Conservation (phyloP, 2,797 vertebrate species). For the Acanthiza pusilla region DNA sequence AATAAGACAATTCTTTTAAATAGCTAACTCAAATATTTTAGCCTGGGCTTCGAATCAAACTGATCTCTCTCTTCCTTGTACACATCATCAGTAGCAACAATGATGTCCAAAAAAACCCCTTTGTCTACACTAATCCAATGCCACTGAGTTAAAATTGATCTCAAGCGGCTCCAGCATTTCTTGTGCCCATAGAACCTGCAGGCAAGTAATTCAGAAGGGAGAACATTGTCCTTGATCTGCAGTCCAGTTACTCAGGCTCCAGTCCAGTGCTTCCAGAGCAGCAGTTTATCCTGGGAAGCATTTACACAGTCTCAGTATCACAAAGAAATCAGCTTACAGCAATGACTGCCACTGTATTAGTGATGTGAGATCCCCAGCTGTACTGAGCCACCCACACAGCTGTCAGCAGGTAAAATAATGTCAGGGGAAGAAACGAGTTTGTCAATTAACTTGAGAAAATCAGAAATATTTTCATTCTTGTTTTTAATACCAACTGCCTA, state of each 20-base stretch:
- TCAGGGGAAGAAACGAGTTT: background rate
- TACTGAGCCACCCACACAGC: background rate
- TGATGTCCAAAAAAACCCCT: background rate
- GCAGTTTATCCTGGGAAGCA: background rate
- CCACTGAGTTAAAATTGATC: background rate
- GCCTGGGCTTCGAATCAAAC: background rate
- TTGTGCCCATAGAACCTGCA: background rate
- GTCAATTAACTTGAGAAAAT: background rate
- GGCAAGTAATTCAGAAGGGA: background rate
- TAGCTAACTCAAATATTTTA: background rate
- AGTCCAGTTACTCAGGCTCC: background rate
- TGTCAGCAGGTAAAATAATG: constrained; percentile 8
- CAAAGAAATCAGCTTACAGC: background rate
- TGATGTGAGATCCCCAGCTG: background rate
- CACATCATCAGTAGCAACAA: background rate
- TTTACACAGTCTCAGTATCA: background rate
- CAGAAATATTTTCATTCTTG: background rate
- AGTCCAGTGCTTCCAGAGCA: background rate
- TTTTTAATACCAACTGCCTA: background rate
- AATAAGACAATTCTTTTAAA: background rate
- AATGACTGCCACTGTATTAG: background rate
- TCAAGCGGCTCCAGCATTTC: background rate
- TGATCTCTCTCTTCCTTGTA: background rate
- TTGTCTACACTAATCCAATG: background rate
- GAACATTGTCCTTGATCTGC: background rate